Percentiles rank a stretch among this genome's conserved stretches.
Conservation (phyloP, 2,797 vertebrate genomes). For the Coreius guichenoti region DNA sequence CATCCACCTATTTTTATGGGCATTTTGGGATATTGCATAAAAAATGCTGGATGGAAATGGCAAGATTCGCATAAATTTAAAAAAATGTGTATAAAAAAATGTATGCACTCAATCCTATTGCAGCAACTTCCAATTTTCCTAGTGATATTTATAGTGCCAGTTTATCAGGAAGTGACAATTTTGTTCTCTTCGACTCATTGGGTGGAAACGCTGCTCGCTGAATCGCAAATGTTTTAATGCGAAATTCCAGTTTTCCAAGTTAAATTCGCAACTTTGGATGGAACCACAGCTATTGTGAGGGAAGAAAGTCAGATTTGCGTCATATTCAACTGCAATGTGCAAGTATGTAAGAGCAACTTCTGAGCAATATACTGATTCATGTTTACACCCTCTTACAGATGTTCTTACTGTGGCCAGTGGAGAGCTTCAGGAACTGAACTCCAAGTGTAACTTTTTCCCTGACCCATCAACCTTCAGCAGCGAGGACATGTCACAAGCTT, state of each 20-base stretch:
- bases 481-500: conserved; percentile 85
- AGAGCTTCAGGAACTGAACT: conserved; percentile 83
- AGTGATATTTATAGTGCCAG: too few relatives aligned
- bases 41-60: background rate
- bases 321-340: background rate
- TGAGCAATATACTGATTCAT: background rate
- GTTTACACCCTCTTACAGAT: conserved; percentile 68
- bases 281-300: background rate
- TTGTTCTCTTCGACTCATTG: too few relatives aligned
- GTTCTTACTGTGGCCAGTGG: conserved; percentile 75
- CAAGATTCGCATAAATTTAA: background rate
- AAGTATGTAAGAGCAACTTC: background rate
- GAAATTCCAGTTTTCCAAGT: too few relatives aligned
- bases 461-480: conserved; percentile 80
- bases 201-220: too few relatives aligned
- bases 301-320: background rate
- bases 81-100: background rate
- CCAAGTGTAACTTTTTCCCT: conserved; percentile 80
- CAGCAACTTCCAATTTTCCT: background rate
- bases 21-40: background rate
- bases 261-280: background rate
- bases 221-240: too few relatives aligned
- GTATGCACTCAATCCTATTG: background rate
- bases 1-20: background rate
- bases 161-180: too few relatives aligned